Evolutionary conservation across 2,797 vertebrate species (phyloP).

Genomic region (Myotis daubentonii): DNA sequence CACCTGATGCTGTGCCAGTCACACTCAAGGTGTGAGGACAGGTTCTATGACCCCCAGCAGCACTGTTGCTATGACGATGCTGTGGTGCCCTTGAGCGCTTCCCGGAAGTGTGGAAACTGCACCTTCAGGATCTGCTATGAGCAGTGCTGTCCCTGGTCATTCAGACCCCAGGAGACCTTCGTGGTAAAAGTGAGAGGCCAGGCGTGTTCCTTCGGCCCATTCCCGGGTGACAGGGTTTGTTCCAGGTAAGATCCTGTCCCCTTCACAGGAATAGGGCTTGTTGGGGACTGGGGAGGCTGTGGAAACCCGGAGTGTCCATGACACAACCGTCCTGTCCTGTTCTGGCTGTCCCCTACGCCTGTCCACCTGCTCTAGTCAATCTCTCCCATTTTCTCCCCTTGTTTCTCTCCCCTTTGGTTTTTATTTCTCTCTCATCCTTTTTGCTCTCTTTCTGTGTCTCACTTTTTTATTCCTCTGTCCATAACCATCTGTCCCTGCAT

Average conservation of each 20-base stretch:
- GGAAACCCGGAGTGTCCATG: neutral
- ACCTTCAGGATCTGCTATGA: constrained; percentile 46
- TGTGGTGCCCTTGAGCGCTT: neutral
- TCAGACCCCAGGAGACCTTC: neutral
- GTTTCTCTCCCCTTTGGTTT: neutral
- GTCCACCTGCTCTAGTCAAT: too few relatives aligned
- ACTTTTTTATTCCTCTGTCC: neutral
- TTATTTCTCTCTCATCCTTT: neutral
- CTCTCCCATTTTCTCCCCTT: too few relatives aligned
- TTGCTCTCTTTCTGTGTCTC: neutral
- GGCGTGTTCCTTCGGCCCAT: neutral
- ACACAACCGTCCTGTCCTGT: neutral
- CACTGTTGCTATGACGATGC: neutral
- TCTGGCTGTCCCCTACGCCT: neutral
- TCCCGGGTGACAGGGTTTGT: neutral
- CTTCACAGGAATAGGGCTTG: too few relatives aligned
- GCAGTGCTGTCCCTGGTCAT: constrained; percentile 18
- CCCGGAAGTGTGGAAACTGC: neutral
- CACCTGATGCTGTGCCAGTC: constrained; percentile 13
- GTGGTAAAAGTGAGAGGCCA: neutral
- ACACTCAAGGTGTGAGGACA: neutral
- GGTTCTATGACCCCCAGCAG: neutral
- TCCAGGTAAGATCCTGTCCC: neutral
- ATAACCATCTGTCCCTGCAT: neutral
- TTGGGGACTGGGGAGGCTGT: neutral